Evolutionary conservation across 2,888 invertebrate genomes (phyloP).

Genomic region (Drosophila testacea): DNA sequence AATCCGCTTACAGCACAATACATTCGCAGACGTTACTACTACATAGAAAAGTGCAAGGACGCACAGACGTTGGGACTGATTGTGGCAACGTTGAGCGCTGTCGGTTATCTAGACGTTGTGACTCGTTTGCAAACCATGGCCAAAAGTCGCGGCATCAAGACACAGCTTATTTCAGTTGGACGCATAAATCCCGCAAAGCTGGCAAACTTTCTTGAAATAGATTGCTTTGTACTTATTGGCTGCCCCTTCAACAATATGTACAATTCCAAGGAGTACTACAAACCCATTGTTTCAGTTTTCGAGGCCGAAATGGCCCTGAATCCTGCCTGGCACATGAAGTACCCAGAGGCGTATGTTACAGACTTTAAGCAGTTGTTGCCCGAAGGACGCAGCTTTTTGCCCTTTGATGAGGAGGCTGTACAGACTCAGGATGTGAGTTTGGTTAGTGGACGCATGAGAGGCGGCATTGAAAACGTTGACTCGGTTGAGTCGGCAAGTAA

Average conservation of each 20-base stretch:
- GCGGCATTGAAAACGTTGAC: constrained; percentile 32
- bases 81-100: constrained; percentile 95
- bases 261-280: constrained; percentile 93
- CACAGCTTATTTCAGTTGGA: constrained; percentile 96
- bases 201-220: constrained; percentile 96
- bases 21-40: constrained; percentile 92
- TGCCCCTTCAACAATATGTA: constrained; percentile 96
- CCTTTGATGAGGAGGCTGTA: constrained; percentile 85
- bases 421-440: constrained; percentile 89
- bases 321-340: constrained; percentile 85
- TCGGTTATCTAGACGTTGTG: constrained; percentile 91
- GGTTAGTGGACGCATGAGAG: constrained; percentile 89
- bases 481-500: constrained; percentile 34
- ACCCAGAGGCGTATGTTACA: constrained; percentile 88
- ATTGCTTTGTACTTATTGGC: constrained; percentile 95
- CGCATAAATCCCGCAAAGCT: constrained; percentile 97
- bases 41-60: constrained; percentile 96
- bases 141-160: constrained; percentile 92
- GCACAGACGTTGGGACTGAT: constrained; percentile 94
- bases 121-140: constrained; percentile 90
- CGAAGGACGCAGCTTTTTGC: constrained; percentile 86
- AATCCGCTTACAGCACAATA: constrained; percentile 87
- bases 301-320: constrained; percentile 95
- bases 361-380: constrained; percentile 92
- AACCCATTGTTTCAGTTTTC: constrained; percentile 95